Evolutionary conservation across 1,140 invertebrate species (phyloP), one percentile per base, ranked within the genome.

Genomic region (Adelges cooleyi): DNA sequence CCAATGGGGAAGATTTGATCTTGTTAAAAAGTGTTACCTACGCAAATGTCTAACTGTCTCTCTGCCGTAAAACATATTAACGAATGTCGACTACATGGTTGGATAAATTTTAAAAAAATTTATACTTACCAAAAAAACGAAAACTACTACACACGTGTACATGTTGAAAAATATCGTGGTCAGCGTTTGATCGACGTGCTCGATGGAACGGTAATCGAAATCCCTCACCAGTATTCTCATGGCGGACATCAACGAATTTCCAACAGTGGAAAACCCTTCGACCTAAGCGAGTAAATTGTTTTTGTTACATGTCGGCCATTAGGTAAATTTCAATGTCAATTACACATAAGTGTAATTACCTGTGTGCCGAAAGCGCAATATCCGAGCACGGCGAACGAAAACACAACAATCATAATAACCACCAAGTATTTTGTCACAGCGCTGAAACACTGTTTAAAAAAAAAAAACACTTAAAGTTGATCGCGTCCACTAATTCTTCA

Each of bases 201-300:
- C 42, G 3, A 62, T 40, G 2, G 56, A 17, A 1, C 9, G 17
- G 22, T 23, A 62, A 18, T 62, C 42, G 25, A 62, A 62, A 17
- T 62, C 25, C 20, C 42, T 62, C 42, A 20, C 44, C 38, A 62
- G 56, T 48, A 62, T 48, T 48, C 25, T 62, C 10, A 62, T 8
- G n/a, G 40, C 25, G 10, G 56, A 62, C 13, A 33, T 9, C 2
- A 62, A 6, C 0, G 56, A 62, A 22, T 29, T 18, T 2, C 33
- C 8, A 3, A 62, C 15, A 6, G 42, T 62, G 4, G 56, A 62
- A 13, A 62, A 62, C 46, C 17, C 56, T 62, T 48, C 29, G 20
- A 46, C 42, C 56, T 62, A 5, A 18, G 3, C 8, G 2, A 20
- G 22, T 20, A 48, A 48, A 5, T 33, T 33, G 29, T 33, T 33